Evolutionary conservation across 2,113 vertebrate genomes (phyloP).

Genomic region (Bathybates hornii): DNA sequence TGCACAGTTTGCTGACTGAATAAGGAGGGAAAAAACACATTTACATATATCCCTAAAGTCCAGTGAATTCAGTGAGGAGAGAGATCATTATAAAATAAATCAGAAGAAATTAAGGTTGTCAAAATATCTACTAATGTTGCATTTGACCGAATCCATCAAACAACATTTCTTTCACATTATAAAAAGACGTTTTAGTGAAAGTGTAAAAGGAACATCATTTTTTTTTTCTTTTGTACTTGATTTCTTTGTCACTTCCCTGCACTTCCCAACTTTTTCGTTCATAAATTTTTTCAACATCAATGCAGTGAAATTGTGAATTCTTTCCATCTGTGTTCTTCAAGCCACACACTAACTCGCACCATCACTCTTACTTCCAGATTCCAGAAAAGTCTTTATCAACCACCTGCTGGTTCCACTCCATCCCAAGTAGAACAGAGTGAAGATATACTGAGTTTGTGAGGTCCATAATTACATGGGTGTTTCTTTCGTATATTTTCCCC

Average conservation of each 20-base stretch:
- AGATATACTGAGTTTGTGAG: not conserved
- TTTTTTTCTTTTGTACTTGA: accelerated
- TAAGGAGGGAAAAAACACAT: not conserved
- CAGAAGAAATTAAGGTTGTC: not conserved
- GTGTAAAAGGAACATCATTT: not conserved
- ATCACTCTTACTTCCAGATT: not conserved
- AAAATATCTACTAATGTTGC: not conserved
- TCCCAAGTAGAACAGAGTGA: not conserved
- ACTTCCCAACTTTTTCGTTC: not conserved
- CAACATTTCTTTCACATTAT: accelerated
- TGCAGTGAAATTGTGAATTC: accelerated
- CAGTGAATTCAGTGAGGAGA: not conserved
- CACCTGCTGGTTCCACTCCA: not conserved
- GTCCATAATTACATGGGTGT: not conserved
- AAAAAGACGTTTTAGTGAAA: accelerated
- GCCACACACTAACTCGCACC: not conserved
- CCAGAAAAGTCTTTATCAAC: not conserved
- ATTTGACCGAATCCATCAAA: not conserved
- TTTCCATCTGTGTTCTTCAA: not conserved
- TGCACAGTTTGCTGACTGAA: not conserved
- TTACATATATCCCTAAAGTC: not conserved
- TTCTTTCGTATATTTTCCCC: not conserved
- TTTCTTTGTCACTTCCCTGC: not conserved
- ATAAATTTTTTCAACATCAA: not conserved
- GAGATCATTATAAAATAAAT: not conserved